These are phyloP conservation scores for Neelides sp. DNA, from an alignment of 1,140 invertebrate species.

Conservation along the genomic window DNA sequence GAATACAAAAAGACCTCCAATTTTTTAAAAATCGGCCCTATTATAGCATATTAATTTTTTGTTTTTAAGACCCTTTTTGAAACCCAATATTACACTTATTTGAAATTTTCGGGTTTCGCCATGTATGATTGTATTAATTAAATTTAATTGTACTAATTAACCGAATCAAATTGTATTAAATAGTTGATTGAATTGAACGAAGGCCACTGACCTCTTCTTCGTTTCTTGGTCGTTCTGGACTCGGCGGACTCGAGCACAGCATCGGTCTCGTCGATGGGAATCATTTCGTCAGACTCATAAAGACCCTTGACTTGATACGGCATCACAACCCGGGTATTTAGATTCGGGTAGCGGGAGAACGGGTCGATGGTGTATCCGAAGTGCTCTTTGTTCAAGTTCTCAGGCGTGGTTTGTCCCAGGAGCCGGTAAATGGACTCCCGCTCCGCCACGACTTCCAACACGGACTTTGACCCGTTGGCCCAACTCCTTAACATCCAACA, in stretches of 20 bases:
- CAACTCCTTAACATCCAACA: constrained; percentile 87
- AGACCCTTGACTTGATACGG: constrained; percentile 47
- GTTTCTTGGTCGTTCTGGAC: constrained; percentile 20
- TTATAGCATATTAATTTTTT: too few relatives aligned
- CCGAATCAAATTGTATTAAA: not conserved
- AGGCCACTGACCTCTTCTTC: constrained; percentile 10
- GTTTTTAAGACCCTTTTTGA: too few relatives aligned
- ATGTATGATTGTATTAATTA: too few relatives aligned
- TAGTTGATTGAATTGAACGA: not conserved
- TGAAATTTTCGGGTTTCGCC: too few relatives aligned
- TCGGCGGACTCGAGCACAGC: constrained; percentile 33
- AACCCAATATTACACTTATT: too few relatives aligned
- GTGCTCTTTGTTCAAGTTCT: constrained; percentile 83
- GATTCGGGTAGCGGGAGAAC: constrained; percentile 51
- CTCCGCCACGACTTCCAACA: constrained; percentile 77
- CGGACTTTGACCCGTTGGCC: constrained; percentile 52
- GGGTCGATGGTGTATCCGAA: constrained; percentile 81
- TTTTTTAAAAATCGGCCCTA: too few relatives aligned
- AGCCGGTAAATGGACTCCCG: constrained; percentile 85
- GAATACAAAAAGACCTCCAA: too few relatives aligned
- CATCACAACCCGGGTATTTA: constrained; percentile 45
- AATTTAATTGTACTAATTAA: too few relatives aligned
- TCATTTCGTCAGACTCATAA: constrained; percentile 33
- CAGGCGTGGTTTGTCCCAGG: constrained; percentile 86
- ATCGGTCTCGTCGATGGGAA: constrained; percentile 32